Base-by-base conservation (phyloP, 2,888 invertebrate genomes). In the Mythimna impura region DNA sequence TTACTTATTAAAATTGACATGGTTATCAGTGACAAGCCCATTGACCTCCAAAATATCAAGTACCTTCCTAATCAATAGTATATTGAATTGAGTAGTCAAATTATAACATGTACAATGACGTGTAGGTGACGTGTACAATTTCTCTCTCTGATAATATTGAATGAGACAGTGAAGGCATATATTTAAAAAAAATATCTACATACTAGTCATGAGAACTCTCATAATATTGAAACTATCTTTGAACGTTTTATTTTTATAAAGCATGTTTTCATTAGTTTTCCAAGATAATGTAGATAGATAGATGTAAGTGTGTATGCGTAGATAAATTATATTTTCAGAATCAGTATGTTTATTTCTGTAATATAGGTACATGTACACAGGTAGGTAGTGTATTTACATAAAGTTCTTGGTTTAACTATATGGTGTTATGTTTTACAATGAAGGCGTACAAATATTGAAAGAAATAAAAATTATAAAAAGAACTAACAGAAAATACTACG, bases 1-100 rank as follows among this genome's bases (percentile, higher is more conserved):
- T 71, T 43, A 62, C 7, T 72, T 57, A 66, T 79, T 71, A 55
- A 78, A 61, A 58, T 25, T 30, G 43, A 52, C 14, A 63, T 17
- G 50, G n/a, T 40, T 64, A 40, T 64, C 50, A 54, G n/a, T 50
- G 40, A 75, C 25, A 50, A 55, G n/a, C 9, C 17, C 30, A 25
- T 4, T 54, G 78, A n/a, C 81, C 76, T 68, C 52, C 65, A 57
- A 62, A 68, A 76, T 62, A 40, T 62, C 22, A 57, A 52, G 12
- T 60, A 60, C 40, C 22, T 36, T 12, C 8, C 22, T 61, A 61
- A 57, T 74, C 57, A 63, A 80, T 73, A 66, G 40, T 55, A 12
- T 47, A 57, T 54, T 43, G 8, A 25, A 78, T 57, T 50, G 30
- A 50, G 30, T 55, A 6, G 20, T 43, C 36, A 50, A 80, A 40